phyloP scores from a whole-genome alignment of 2,113 vertebrate species.

The Notiomystis cincta region DNA sequence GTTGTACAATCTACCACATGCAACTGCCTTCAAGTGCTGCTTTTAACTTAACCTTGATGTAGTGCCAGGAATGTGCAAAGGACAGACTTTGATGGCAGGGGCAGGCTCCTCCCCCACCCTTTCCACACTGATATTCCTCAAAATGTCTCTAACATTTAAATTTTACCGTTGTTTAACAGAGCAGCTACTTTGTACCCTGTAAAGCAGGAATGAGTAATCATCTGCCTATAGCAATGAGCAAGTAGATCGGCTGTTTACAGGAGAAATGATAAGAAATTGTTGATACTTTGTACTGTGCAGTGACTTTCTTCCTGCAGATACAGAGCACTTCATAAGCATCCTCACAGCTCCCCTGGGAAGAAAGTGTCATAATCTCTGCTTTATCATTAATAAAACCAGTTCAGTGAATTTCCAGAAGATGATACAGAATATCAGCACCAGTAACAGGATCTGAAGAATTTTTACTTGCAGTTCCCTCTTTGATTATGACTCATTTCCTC shows the following conservation, averaged over 20 bases:
- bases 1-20: constrained; percentile 71
- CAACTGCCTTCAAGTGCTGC: constrained; percentile 73
- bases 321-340: not conserved
- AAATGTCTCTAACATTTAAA: constrained; percentile 8
- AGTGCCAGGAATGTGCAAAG: constrained; percentile 77
- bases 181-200: not conserved
- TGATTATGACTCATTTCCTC: constrained; percentile 30
- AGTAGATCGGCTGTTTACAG: not conserved
- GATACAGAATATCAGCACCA: not conserved
- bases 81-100: constrained; percentile 59
- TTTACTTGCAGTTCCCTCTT: not conserved
- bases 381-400: not conserved
- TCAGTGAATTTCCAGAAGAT: constrained; percentile 10
- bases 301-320: not conserved
- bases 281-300: not conserved
- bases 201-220: not conserved
- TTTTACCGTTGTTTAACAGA: not conserved
- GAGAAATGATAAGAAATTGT: not conserved
- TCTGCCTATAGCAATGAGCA: not conserved
- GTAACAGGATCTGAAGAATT: constrained; percentile 9
- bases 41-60: constrained; percentile 81
- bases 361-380: not conserved
- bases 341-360: not conserved
- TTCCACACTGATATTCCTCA: not conserved
- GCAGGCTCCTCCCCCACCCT: not conserved